Percentiles rank a stretch among this genome's conserved stretches.
These are phyloP conservation scores for Andrena marginata DNA, from an alignment of 2,888 invertebrate species.

Conservation along the genomic window DNA sequence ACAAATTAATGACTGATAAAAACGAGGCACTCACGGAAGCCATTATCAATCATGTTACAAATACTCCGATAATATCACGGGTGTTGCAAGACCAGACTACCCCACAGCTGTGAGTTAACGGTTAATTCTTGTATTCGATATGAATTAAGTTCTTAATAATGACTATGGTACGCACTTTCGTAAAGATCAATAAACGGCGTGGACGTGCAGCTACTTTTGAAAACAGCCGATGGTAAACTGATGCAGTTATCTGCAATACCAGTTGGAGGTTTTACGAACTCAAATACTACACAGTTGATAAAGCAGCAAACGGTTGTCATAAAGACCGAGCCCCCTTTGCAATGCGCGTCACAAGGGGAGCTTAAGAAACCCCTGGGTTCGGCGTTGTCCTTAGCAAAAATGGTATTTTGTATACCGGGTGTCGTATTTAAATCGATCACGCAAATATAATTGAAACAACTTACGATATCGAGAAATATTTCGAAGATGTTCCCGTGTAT, in stretches of 20 bases:
- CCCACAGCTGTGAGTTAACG: conserved; percentile 71
- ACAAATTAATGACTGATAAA: conserved; percentile 42
- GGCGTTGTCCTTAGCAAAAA: conserved; percentile 80
- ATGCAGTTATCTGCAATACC: conserved; percentile 85
- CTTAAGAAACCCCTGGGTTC: conserved; percentile 53
- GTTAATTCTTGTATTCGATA: not conserved
- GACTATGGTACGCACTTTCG: not conserved
- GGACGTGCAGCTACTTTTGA: conserved; percentile 85
- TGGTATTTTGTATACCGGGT: conserved; percentile 75
- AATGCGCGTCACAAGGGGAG: conserved; percentile 59
- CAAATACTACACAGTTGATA: conserved; percentile 43
- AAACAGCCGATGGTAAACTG: conserved; percentile 86
- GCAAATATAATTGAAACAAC: too few relatives aligned
- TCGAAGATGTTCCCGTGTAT: too few relatives aligned
- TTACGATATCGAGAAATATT: too few relatives aligned
- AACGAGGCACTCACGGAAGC: conserved; percentile 55
- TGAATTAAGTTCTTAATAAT: not conserved
- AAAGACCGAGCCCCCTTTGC: conserved; percentile 73
- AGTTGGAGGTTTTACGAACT: conserved; percentile 57
- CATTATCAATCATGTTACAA: conserved; percentile 75
- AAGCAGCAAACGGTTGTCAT: conserved; percentile 73
- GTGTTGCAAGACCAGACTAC: conserved; percentile 50
- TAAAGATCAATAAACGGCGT: conserved; percentile 80
- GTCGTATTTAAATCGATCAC: not conserved
- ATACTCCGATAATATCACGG: conserved; percentile 69